Evolutionary conservation across 64 coral and sea anemone genomes (phyloP).

Genomic region (Stichodactyla helianthus): DNA sequence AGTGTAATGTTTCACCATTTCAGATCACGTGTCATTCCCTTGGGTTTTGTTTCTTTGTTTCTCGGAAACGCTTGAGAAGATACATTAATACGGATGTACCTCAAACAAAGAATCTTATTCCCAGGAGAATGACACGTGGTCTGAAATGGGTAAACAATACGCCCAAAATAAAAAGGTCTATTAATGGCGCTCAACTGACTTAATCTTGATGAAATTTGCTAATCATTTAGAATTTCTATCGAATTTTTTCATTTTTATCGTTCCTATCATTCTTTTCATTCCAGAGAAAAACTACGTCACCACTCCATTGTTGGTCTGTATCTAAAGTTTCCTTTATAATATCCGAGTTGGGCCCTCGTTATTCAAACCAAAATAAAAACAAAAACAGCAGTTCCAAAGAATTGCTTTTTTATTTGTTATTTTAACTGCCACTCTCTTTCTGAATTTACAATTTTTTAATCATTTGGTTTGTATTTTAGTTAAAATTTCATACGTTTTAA

Average conservation of each 20-base stretch:
- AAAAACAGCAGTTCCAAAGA: background rate
- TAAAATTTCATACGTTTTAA: background rate
- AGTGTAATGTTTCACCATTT: too few species aligned
- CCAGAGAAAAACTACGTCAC: background rate
- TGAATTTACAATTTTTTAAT: background rate
- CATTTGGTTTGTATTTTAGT: background rate
- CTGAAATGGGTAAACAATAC: too few species aligned
- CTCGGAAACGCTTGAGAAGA: too few species aligned
- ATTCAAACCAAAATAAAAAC: background rate
- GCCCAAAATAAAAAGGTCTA: too few species aligned
- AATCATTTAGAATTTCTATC: background rate
- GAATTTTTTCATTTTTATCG: background rate
- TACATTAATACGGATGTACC: too few species aligned
- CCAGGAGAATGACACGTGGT: too few species aligned
- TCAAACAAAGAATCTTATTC: too few species aligned
- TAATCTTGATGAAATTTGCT: background rate
- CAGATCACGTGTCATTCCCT: too few species aligned
- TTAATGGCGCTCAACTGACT: too few species aligned
- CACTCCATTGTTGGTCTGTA: background rate
- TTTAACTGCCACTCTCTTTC: background rate
- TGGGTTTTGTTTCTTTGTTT: too few species aligned
- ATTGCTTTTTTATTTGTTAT: background rate
- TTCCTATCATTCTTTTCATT: conserved; percentile 7
- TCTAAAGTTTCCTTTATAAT: too few species aligned
- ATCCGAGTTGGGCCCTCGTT: background rate